These are phyloP conservation scores for Diabrotica undecimpunctata DNA, from an alignment of 1,140 invertebrate species.

Conservation along the genomic window DNA sequence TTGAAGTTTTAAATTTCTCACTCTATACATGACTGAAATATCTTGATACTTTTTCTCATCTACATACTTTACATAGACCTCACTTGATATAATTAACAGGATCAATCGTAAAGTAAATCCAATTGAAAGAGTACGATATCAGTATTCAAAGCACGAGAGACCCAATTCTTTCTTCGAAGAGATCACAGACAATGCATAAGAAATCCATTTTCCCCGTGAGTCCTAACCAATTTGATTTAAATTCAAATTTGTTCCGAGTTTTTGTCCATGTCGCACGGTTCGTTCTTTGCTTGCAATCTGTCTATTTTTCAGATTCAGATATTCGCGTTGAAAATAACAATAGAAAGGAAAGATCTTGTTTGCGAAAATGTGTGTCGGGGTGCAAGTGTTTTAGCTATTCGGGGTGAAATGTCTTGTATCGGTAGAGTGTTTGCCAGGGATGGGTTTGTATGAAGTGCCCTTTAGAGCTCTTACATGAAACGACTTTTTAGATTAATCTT, in stretches of 20 bases:
- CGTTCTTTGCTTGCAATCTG: neutral
- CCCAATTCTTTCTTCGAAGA: neutral
- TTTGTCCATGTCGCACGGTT: neutral
- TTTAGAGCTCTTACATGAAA: no score
- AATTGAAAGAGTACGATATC: neutral
- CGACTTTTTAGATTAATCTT: no score
- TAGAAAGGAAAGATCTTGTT: neutral
- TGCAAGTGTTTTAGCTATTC: neutral
- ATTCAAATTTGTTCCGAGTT: constrained; percentile 9
- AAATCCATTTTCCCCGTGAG: constrained; percentile 1
- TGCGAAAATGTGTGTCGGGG: neutral
- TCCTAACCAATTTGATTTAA: constrained; percentile 10
- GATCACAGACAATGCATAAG: constrained; percentile 2
- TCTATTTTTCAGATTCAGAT: constrained; percentile 3
- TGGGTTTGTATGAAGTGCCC: no score
- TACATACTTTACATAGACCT: no score
- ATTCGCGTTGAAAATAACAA: constrained; percentile 1
- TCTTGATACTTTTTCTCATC: no score
- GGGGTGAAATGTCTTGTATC: neutral
- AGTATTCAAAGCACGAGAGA: neutral
- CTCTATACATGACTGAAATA: no score
- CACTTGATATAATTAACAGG: neutral
- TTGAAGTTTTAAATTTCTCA: no score
- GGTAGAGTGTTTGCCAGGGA: neutral
- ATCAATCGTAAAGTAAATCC: neutral